Conservation (phyloP, 2,797 vertebrate species). For the Anomalospiza imberbis region DNA sequence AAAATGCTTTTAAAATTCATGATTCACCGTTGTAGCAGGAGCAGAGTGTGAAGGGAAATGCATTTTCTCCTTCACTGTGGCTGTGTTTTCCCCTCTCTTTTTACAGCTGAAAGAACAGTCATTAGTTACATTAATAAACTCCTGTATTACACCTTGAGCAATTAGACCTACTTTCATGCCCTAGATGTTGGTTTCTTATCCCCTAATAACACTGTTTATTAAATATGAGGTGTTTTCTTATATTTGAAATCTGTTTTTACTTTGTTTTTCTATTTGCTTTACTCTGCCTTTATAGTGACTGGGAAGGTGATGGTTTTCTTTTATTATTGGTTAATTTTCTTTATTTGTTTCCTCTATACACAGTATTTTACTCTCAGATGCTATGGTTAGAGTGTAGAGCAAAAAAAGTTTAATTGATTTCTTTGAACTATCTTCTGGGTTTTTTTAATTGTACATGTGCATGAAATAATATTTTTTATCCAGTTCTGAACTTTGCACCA, state of each 20-base stretch:
- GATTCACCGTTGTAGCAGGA: accelerated
- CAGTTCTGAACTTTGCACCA: neutral
- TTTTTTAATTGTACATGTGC: neutral
- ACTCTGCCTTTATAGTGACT: neutral
- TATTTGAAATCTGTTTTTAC: neutral
- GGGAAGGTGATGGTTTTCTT: neutral
- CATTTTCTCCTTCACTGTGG: accelerated
- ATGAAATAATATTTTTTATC: neutral
- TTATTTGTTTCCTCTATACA: neutral
- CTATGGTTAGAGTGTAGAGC: neutral
- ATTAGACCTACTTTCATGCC: neutral
- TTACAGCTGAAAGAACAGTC: neutral
- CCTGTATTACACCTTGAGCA: neutral
- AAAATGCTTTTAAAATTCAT: neutral
- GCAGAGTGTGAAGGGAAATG: neutral
- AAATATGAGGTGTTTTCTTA: neutral
- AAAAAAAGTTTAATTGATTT: neutral
- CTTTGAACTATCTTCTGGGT: neutral
- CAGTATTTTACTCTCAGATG: neutral
- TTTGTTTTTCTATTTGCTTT: neutral
- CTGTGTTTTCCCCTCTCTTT: neutral
- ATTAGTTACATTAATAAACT: neutral
- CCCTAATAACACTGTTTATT: neutral
- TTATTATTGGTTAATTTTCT: neutral
- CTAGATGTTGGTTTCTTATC: neutral